Conservation (phyloP, 2,113 vertebrate species). For the Antechinus stuartii region DNA sequence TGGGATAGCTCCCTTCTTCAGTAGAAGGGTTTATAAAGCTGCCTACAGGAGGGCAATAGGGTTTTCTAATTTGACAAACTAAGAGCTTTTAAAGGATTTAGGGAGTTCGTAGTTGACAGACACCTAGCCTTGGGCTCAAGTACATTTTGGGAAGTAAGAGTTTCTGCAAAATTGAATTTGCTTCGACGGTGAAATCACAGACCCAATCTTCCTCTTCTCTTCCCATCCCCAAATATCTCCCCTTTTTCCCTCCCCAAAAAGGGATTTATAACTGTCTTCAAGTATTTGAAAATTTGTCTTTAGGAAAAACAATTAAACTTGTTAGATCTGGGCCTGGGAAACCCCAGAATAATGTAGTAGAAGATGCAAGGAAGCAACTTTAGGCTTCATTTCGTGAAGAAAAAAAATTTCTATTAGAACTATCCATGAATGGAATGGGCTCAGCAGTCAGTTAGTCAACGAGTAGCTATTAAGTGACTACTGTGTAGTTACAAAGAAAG, state of each 20-base stretch:
- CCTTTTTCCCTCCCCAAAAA: background rate
- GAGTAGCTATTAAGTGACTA: background rate
- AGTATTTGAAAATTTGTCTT: background rate
- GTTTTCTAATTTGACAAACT: background rate
- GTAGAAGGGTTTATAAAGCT: background rate
- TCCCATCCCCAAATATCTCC: background rate
- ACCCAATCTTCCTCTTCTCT: background rate
- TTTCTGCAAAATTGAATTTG: background rate
- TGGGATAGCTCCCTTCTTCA: background rate
- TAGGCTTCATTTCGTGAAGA: background rate
- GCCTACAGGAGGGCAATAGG: background rate
- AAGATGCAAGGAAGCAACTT: background rate
- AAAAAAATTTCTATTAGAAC: background rate
- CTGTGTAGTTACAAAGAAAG: background rate
- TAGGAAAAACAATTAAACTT: background rate
- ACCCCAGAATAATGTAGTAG: background rate
- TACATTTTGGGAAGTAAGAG: background rate
- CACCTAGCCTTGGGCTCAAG: background rate
- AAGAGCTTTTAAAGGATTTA: background rate
- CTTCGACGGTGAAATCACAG: background rate
- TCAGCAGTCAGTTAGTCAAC: background rate
- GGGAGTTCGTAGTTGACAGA: background rate
- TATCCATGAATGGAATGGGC: background rate
- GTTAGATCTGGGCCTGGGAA: background rate
- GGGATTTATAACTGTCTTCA: background rate